Base-by-base conservation (phyloP, 35 echinoderm and acorn worm genomes). In the Ptychodera flava region DNA sequence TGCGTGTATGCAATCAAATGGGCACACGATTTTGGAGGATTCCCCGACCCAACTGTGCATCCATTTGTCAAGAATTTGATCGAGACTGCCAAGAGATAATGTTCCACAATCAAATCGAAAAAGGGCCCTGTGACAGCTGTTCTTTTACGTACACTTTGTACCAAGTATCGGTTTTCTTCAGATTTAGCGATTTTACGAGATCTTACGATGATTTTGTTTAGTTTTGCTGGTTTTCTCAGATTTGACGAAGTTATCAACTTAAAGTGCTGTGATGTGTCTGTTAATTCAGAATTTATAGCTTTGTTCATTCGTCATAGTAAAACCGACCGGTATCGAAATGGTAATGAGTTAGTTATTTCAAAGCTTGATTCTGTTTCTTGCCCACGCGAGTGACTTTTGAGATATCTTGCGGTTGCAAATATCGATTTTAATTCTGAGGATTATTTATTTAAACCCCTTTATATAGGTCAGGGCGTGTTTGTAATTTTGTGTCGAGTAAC, bases 171-270 rank as follows among this genome's bases (percentile, higher is more conserved):
- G n/a, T n/a, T n/a, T n/a, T n/a, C n/a, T n/a, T n/a, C n/a, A n/a
- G 10, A 85, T 38, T 32, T 32, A 82, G 33, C 15, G 33, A 31
- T 22, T 28, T 15, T 32, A 16, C 16, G 80, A 16, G 33, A 16
- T 16, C 64, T 35, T 30, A 38, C 83, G 31, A 85, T 85, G 83
- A 28, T 38, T 28, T 35, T 85, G 1, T 33, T 85, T 36, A 38
- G 30, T 29, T 85, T 28, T 85, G 83, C 83, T 38, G 83, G 83
- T 36, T 85, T 85, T 38, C 35, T 85, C 30, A 36, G 83, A 14
- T 85, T 85, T 45, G 64, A 85, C 31, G 83, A 38, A 35, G 30
- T 85, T 29, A 38, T 38, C 31, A 16, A 36, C 28, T 28, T 85
- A 12, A 85, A 85, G 32, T 28, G 27, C 16, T 22, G 36, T 14